Percentiles rank a stretch among this genome's conserved stretches.
Evolutionary conservation across 2,888 invertebrate genomes (phyloP).

Genomic region (Encarsia formosa): DNA sequence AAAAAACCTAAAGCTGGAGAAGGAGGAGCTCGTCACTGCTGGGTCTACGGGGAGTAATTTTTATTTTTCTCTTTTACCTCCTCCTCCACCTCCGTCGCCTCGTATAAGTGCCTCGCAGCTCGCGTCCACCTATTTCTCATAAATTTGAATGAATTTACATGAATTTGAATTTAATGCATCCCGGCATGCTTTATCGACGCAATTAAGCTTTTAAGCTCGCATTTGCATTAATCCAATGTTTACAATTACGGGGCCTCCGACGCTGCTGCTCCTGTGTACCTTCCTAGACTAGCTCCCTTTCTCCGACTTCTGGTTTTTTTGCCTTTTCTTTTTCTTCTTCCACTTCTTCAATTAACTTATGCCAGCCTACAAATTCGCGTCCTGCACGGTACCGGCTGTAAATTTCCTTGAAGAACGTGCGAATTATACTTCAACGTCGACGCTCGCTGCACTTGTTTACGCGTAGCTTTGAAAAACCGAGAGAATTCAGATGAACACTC

Average conservation of each 20-base stretch:
- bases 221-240: constrained; percentile 54
- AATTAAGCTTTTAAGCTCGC: constrained; percentile 53
- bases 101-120: constrained; percentile 46
- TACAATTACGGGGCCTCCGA: constrained; percentile 47
- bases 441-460: not conserved
- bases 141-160: constrained; percentile 54
- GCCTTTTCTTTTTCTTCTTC: not conserved
- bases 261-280: no score
- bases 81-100: no score
- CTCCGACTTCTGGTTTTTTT: constrained; percentile 3
- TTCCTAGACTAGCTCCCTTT: constrained; percentile 27
- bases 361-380: constrained; percentile 18
- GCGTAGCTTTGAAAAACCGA: no score
- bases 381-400: constrained; percentile 12
- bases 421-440: not conserved
- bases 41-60: constrained; percentile 50
- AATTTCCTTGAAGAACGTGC: constrained; percentile 1
- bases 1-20: constrained; percentile 21
- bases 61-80: constrained; percentile 50
- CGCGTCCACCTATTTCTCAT: constrained; percentile 52
- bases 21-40: constrained; percentile 35
- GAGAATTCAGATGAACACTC: no score
- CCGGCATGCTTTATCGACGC: constrained; percentile 51
- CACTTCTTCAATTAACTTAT: constrained; percentile 15
- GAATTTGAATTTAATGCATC: constrained; percentile 52